Evolutionary conservation across 92 coral and sea anemone genomes (phyloP).

Genomic region (Isaurus tuberculatus): DNA sequence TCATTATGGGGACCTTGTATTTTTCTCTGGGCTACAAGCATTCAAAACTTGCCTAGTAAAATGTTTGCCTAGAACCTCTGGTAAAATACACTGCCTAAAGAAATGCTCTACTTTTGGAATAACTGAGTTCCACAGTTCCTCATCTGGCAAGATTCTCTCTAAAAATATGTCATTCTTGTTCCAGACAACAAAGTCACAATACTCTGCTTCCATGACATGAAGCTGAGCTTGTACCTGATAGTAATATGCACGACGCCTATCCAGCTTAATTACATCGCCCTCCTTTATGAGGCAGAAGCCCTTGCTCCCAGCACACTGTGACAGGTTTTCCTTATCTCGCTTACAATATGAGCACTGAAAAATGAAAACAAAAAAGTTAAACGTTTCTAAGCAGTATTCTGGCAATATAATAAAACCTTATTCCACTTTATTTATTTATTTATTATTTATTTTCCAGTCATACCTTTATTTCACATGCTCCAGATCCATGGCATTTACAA

Average conservation of each 20-base stretch:
- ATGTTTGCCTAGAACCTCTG: constrained; percentile 52
- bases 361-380: constrained; percentile 30
- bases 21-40: no score
- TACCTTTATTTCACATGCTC: constrained; percentile 60
- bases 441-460: neutral
- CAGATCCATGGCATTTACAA: constrained; percentile 51
- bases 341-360: constrained; percentile 52
- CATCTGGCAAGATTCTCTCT: constrained; percentile 31
- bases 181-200: constrained; percentile 60
- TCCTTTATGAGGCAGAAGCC: constrained; percentile 25
- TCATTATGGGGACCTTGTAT: no score
- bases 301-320: constrained; percentile 48
- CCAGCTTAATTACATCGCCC: constrained; percentile 2
- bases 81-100: constrained; percentile 48
- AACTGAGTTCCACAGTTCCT: constrained; percentile 37
- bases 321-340: constrained; percentile 51
- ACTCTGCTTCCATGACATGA: constrained; percentile 44
- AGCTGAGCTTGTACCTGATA: constrained; percentile 44
- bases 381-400: neutral
- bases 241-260: constrained; percentile 18
- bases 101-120: constrained; percentile 52
- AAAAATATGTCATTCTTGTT: constrained; percentile 47
- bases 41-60: constrained; percentile 36
- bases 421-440: constrained; percentile 26
- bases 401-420: neutral